A percentile compares a stretch with the other conserved stretches of the same genome.
These are phyloP conservation scores for Lycocerus yunnanus DNA, from an alignment of 2,888 invertebrate genomes.

Conservation along the genomic window DNA sequence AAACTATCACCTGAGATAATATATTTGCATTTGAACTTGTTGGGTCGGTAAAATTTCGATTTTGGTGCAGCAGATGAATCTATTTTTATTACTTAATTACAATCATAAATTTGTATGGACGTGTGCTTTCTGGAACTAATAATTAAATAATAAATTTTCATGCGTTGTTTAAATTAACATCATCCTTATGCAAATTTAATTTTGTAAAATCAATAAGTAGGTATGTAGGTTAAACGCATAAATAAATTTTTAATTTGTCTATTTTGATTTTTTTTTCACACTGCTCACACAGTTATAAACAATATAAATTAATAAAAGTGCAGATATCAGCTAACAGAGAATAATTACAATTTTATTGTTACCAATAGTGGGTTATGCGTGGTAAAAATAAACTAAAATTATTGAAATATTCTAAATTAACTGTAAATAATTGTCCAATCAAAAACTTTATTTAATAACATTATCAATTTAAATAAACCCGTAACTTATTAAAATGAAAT, in stretches of 20 bases:
- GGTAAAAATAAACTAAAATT: background rate
- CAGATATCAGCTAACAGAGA: background rate
- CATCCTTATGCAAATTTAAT: constrained; percentile 3
- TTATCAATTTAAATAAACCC: background rate
- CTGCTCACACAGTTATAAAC: background rate
- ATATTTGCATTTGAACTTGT: background rate
- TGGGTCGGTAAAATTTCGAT: background rate
- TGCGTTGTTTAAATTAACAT: background rate
- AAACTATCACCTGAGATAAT: background rate
- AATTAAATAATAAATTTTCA: background rate
- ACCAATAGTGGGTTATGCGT: constrained; percentile 12
- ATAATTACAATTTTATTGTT: background rate
- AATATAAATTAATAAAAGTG: background rate
- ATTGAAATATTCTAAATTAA: constrained; percentile 1
- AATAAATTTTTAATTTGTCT: background rate
- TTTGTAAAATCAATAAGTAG: constrained; percentile 13
- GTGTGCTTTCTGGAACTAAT: background rate
- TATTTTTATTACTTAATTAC: background rate
- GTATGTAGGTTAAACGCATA: constrained; percentile 13
- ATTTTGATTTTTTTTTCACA: background rate
- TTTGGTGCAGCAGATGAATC: background rate
- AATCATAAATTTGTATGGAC: background rate
- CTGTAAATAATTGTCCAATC: constrained; percentile 3
- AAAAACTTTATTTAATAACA: background rate
- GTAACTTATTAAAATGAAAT: too few species aligned